phyloP scores from a whole-genome alignment of 1,140 invertebrate genomes.

The Acromyrmex heyeri region DNA sequence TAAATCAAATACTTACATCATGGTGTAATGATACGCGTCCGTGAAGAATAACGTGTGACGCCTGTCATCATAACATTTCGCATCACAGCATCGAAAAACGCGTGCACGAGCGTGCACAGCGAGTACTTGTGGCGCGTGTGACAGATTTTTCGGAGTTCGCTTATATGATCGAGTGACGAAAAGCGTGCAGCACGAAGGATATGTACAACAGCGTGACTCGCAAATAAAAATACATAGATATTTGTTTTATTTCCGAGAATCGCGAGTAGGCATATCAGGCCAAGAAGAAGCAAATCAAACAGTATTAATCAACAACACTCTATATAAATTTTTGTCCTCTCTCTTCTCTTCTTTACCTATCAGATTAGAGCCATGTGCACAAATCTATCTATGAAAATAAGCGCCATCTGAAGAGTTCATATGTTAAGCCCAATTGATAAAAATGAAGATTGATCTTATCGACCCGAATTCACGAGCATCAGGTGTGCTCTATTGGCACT shows the following conservation, averaged over 20 bases:
- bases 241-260: background rate
- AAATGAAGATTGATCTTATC: background rate
- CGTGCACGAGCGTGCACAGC: background rate
- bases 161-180: constrained; percentile 24
- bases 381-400: background rate
- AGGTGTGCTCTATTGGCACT: no score
- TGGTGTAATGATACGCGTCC: no score
- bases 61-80: background rate
- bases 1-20: constrained; percentile 20
- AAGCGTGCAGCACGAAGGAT: background rate
- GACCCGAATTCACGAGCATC: background rate
- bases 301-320: background rate
- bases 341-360: background rate
- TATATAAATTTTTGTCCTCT: background rate
- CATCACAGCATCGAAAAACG: background rate
- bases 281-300: background rate
- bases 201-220: background rate
- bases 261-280: background rate
- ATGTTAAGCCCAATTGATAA: background rate
- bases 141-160: constrained; percentile 37
- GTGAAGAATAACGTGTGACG: background rate
- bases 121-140: background rate
- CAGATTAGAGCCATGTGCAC: background rate
- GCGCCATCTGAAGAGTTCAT: constrained; percentile 3
- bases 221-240: constrained; percentile 13